Evolutionary conservation across 2,888 invertebrate species (phyloP).

Genomic region (Metallyticus violacea): DNA sequence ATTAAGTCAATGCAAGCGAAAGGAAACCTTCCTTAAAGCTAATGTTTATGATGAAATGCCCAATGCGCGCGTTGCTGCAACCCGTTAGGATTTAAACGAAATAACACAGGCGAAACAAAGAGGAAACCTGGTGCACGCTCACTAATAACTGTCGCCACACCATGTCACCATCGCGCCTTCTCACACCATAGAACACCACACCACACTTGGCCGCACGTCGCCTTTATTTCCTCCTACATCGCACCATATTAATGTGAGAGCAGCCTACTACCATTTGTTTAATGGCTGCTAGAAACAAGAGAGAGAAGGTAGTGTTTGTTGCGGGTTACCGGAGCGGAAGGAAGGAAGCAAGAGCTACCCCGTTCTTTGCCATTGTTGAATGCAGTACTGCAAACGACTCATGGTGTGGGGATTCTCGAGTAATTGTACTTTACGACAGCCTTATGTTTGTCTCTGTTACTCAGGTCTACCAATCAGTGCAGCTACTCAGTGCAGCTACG

Average conservation of each 20-base stretch:
- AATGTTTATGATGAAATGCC: background rate
- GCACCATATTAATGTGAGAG: conserved; percentile 9
- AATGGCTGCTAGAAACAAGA: conserved; percentile 15
- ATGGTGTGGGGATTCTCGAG: background rate
- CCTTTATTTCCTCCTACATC: background rate
- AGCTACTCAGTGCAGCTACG: background rate
- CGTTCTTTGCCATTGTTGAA: background rate
- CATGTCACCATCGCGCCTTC: background rate
- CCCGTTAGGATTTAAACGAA: background rate
- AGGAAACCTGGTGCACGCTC: background rate
- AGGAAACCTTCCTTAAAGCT: background rate
- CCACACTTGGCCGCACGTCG: background rate
- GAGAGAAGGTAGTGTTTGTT: conserved; percentile 13
- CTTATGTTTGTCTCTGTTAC: background rate
- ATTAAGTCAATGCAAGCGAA: background rate
- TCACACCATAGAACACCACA: background rate
- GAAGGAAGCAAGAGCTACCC: background rate
- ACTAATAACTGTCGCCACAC: background rate
- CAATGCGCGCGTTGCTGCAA: background rate
- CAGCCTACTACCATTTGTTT: conserved; percentile 18
- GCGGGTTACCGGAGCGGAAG: conserved; percentile 25
- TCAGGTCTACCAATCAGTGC: background rate
- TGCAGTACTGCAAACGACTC: background rate
- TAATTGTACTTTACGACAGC: background rate
- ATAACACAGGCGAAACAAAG: background rate